Percentiles rank a stretch among this genome's conserved stretches.
These are phyloP conservation scores for Cephus cinctus DNA, from an alignment of 1,140 invertebrate species.

Conservation along the genomic window DNA sequence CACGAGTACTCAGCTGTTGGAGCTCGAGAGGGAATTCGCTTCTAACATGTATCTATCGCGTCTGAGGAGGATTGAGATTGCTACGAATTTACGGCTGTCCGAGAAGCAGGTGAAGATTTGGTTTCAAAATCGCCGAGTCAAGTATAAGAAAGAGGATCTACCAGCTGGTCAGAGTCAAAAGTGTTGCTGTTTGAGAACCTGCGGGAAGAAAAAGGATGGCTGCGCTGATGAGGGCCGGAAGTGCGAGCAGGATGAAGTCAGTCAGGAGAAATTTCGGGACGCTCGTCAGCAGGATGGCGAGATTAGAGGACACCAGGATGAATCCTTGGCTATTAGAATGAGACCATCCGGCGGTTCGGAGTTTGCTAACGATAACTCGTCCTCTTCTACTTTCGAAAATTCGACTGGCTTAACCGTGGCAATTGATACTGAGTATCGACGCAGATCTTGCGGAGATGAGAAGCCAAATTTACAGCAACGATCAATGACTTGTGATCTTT, in stretches of 20 bases:
- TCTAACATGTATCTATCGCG: slow-evolving; percentile 89
- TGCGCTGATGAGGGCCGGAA: slow-evolving; percentile 33
- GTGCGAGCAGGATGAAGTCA: slow-evolving; percentile 17
- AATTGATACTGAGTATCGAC: background rate
- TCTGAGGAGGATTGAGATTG: slow-evolving; percentile 87
- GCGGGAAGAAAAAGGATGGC: slow-evolving; percentile 60
- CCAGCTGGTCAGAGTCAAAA: slow-evolving; percentile 46
- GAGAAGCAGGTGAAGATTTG: slow-evolving; percentile 96
- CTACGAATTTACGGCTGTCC: slow-evolving; percentile 80
- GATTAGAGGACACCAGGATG: slow-evolving; percentile 2
- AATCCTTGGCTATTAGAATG: no score
- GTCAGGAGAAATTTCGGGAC: slow-evolving; percentile 12
- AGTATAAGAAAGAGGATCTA: slow-evolving; percentile 83
- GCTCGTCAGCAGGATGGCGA: slow-evolving; percentile 13
- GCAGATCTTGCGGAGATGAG: background rate
- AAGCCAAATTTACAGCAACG: background rate
- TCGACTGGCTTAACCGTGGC: background rate
- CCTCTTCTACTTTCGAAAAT: background rate
- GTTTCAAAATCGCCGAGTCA: slow-evolving; percentile 90
- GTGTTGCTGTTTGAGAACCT: slow-evolving; percentile 58
- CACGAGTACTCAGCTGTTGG: slow-evolving; percentile 86
- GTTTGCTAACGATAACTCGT: slow-evolving; percentile 1
- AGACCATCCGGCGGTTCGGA: no score
- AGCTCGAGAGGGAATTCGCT: slow-evolving; percentile 88
- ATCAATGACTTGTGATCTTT: slow-evolving; percentile 3